phyloP scores from a whole-genome alignment of 2,888 invertebrate species.

The Coecobrya sp. region DNA sequence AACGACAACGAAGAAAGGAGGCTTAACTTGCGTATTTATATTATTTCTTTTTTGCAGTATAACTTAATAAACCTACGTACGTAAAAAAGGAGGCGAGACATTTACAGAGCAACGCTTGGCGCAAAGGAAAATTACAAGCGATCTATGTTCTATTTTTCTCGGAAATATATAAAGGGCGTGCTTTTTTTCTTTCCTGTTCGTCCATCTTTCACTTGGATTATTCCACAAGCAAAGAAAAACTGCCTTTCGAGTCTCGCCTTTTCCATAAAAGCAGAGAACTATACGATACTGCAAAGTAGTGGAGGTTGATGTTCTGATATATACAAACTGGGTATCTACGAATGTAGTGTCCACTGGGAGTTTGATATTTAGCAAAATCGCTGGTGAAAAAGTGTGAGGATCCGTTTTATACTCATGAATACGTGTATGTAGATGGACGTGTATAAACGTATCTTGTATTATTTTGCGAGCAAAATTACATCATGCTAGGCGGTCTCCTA shows the following conservation, averaged over 20 bases:
- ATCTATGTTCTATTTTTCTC: neutral
- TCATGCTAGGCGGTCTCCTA: slow-evolving; percentile 18
- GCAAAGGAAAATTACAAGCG: slow-evolving; percentile 52
- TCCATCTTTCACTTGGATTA: slow-evolving; percentile 24
- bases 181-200: slow-evolving; percentile 11
- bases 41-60: slow-evolving; percentile 31
- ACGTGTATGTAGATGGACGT: neutral
- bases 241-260: neutral
- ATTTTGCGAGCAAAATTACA: slow-evolving; percentile 45
- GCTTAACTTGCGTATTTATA: slow-evolving; percentile 25
- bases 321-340: neutral
- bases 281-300: neutral
- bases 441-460: slow-evolving; percentile 34
- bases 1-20: slow-evolving; percentile 32
- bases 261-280: neutral
- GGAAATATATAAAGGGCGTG: neutral
- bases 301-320: neutral
- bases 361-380: slow-evolving; percentile 51
- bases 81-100: neutral
- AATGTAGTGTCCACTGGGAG: slow-evolving; percentile 1
- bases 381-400: slow-evolving; percentile 30
- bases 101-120: slow-evolving; percentile 19
- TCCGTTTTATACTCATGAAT: neutral
- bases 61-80: slow-evolving; percentile 29
- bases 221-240: neutral